Percentiles rank a stretch among this genome's conserved stretches.
Evolutionary conservation across 1,140 invertebrate species (phyloP).

Genomic region (Phenacoccus solenopsis): DNA sequence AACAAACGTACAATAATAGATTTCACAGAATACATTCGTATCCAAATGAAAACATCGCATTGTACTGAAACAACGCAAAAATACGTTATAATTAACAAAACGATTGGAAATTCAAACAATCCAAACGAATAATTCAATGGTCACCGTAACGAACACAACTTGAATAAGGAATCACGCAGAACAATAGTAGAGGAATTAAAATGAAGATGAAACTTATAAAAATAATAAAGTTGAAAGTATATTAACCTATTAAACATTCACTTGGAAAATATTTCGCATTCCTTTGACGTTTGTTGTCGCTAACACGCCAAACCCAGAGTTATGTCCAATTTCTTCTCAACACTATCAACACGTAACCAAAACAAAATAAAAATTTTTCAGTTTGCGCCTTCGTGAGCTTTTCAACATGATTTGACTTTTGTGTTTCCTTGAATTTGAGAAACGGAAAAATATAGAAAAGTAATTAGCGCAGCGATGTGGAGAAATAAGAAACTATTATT

Average conservation of each 20-base stretch:
- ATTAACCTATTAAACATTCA: not conserved
- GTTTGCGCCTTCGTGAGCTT: not conserved
- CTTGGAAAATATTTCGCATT: not conserved
- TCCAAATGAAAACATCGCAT: too few species aligned
- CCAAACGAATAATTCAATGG: not conserved
- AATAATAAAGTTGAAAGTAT: not conserved
- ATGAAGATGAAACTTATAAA: not conserved
- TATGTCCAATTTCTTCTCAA: not conserved
- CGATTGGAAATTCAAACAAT: not conserved
- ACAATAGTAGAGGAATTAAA: too few species aligned
- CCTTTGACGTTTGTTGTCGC: not conserved
- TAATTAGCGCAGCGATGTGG: not conserved
- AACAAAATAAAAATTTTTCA: not conserved
- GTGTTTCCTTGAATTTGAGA: not conserved
- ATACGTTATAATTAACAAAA: not conserved
- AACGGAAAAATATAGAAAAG: not conserved
- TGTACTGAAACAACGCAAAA: not conserved
- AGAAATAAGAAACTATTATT: too few species aligned
- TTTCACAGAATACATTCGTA: not conserved
- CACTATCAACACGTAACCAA: not conserved
- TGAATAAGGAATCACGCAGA: too few species aligned
- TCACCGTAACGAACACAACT: not conserved
- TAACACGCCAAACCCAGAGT: not conserved
- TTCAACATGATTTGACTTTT: not conserved
- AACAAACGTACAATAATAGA: not conserved